Percentiles rank a stretch among this genome's conserved stretches.
phyloP scores from a whole-genome alignment of 2,797 vertebrate species.

The Margarornis squamiger region DNA sequence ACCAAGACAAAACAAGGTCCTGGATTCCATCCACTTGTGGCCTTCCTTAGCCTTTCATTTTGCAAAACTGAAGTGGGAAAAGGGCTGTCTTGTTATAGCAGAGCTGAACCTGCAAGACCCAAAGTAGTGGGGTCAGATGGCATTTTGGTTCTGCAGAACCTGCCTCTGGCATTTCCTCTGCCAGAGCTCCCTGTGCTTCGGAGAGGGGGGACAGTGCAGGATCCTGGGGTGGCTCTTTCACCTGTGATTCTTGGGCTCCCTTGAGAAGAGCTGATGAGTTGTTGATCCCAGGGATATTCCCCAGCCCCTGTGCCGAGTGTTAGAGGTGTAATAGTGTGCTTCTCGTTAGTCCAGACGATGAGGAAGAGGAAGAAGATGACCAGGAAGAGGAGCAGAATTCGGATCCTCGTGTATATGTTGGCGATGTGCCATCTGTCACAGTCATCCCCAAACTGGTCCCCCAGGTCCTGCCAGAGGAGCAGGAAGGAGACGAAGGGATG shows the following conservation, averaged over 20 bases:
- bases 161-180: background rate
- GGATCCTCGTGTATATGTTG: conserved; percentile 80
- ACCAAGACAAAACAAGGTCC: background rate
- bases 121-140: background rate
- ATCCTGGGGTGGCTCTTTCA: background rate
- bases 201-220: background rate
- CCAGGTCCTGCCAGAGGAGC: conserved; percentile 82
- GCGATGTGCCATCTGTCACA: conserved; percentile 82
- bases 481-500: conserved; percentile 80
- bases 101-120: background rate
- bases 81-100: background rate
- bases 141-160: background rate
- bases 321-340: conserved; percentile 27
- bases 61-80: background rate
- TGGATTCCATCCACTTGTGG: background rate
- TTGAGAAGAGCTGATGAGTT: background rate
- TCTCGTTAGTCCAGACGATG: conserved; percentile 91
- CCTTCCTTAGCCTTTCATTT: background rate
- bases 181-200: background rate
- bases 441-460: conserved; percentile 80
- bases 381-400: conserved; percentile 77
- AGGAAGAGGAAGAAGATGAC: conserved; percentile 89
- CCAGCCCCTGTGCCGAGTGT: background rate
- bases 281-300: background rate
- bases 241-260: background rate